phyloP scores from a whole-genome alignment of 2,797 vertebrate species.

The Eospalax fontanierii region DNA sequence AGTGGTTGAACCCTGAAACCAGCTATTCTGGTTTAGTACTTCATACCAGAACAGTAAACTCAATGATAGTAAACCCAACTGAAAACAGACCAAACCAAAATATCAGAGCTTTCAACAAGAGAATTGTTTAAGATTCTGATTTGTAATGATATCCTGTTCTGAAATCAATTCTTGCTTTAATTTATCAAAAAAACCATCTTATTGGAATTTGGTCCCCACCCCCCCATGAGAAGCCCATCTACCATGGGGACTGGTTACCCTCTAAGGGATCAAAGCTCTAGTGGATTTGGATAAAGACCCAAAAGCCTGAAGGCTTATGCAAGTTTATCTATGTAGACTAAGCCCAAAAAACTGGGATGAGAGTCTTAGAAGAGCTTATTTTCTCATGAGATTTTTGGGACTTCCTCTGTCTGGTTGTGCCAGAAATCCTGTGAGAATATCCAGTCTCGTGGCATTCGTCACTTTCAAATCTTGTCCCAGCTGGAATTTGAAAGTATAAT shows the following conservation, averaged over 20 bases:
- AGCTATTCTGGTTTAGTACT: conserved; percentile 27
- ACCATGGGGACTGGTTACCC: conserved; percentile 71
- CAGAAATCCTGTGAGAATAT: conserved; percentile 84
- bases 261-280: conserved; percentile 79
- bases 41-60: conserved; percentile 34
- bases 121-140: conserved; percentile 43
- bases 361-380: conserved; percentile 75
- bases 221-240: conserved; percentile 17
- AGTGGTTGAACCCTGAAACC: neutral
- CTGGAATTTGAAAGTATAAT: conserved; percentile 64
- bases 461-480: conserved; percentile 75
- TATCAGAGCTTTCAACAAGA: conserved; percentile 32
- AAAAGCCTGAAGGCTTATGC: conserved; percentile 76
- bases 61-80: conserved; percentile 41
- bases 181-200: conserved; percentile 71
- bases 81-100: conserved; percentile 39
- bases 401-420: conserved; percentile 84
- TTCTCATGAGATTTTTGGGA: conserved; percentile 85
- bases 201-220: conserved; percentile 9
- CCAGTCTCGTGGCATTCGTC: conserved; percentile 71
- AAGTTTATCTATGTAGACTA: conserved; percentile 81
- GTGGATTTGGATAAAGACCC: conserved; percentile 81
- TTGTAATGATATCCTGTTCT: conserved; percentile 56
- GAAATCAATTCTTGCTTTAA: conserved; percentile 67
- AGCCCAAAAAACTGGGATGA: conserved; percentile 69